These are phyloP conservation scores for Perca fluviatilis DNA, from an alignment of 2,113 vertebrate genomes.

Conservation along the genomic window DNA sequence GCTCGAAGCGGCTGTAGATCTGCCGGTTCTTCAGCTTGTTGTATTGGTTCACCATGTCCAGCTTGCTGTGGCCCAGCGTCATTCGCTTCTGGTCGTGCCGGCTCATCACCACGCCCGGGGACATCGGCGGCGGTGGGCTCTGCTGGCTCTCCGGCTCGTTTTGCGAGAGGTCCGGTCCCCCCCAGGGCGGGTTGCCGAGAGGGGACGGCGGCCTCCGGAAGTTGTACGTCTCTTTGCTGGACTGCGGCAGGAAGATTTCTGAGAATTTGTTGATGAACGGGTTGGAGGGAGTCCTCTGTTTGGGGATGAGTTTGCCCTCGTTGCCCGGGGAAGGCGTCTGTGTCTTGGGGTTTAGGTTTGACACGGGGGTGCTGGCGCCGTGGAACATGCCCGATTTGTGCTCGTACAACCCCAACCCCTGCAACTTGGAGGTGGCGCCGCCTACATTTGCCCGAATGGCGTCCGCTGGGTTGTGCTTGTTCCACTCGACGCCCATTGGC, in stretches of 20 bases:
- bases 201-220: constrained; percentile 61
- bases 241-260: constrained; percentile 67
- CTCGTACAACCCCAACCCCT: constrained; percentile 80
- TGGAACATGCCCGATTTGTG: constrained; percentile 67
- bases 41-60: constrained; percentile 96
- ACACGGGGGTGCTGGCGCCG: constrained; percentile 24
- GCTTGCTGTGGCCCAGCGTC: constrained; percentile 96
- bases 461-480: constrained; percentile 66
- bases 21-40: constrained; percentile 92
- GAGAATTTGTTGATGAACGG: constrained; percentile 78
- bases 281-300: constrained; percentile 63
- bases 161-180: constrained; percentile 75
- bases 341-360: constrained; percentile 35
- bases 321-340: constrained; percentile 24
- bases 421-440: constrained; percentile 77
- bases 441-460: constrained; percentile 58
- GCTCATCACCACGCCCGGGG: constrained; percentile 42
- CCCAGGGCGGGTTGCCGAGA: constrained; percentile 45
- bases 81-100: constrained; percentile 87
- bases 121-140: constrained; percentile 70
- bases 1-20: constrained; percentile 93
- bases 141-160: constrained; percentile 79
- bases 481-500: constrained; percentile 67
- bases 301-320: constrained; percentile 68
- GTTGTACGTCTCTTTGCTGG: constrained; percentile 61